Evolutionary conservation across 2,888 invertebrate genomes (phyloP).

Genomic region (Synanthedon formicaeformis): DNA sequence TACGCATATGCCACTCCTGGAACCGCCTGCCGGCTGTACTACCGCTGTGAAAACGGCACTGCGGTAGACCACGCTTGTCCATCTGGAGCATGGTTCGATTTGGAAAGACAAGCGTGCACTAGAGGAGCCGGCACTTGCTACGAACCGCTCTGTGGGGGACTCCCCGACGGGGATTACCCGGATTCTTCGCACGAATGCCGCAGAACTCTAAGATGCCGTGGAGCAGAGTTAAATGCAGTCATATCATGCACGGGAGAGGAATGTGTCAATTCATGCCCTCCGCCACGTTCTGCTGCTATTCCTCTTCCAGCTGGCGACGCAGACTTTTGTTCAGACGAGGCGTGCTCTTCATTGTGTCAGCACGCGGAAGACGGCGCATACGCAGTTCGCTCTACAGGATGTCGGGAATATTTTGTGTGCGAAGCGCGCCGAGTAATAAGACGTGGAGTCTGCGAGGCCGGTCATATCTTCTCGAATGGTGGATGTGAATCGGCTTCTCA

Average conservation of each 20-base stretch:
- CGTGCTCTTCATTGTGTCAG: slow-evolving; percentile 61
- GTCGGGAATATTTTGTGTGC: slow-evolving; percentile 72
- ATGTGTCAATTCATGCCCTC: slow-evolving; percentile 41
- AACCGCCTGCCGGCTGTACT: slow-evolving; percentile 69
- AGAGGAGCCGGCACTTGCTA: slow-evolving; percentile 69
- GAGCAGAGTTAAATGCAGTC: slow-evolving; percentile 50
- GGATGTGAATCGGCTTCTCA: slow-evolving; percentile 58
- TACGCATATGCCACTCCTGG: slow-evolving; percentile 67
- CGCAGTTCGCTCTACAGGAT: slow-evolving; percentile 64
- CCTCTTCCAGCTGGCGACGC: slow-evolving; percentile 65
- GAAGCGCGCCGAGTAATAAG: slow-evolving; percentile 60
- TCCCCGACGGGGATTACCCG: slow-evolving; percentile 68
- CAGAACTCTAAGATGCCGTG: slow-evolving; percentile 59
- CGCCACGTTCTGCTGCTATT: slow-evolving; percentile 47
- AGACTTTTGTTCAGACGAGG: slow-evolving; percentile 59
- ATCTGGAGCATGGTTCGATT: slow-evolving; percentile 67
- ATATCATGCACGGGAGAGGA: slow-evolving; percentile 32
- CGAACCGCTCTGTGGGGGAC: slow-evolving; percentile 71
- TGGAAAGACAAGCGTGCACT: slow-evolving; percentile 63
- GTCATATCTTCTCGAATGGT: slow-evolving; percentile 60
- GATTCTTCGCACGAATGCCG: slow-evolving; percentile 71
- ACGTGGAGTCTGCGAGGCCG: slow-evolving; percentile 67
- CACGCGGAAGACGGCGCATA: slow-evolving; percentile 68
- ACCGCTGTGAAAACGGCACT: slow-evolving; percentile 65
- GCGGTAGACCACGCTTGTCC: slow-evolving; percentile 63